Base-by-base conservation (phyloP, 2,113 vertebrate genomes). In the Argyrosomus japonicus region DNA sequence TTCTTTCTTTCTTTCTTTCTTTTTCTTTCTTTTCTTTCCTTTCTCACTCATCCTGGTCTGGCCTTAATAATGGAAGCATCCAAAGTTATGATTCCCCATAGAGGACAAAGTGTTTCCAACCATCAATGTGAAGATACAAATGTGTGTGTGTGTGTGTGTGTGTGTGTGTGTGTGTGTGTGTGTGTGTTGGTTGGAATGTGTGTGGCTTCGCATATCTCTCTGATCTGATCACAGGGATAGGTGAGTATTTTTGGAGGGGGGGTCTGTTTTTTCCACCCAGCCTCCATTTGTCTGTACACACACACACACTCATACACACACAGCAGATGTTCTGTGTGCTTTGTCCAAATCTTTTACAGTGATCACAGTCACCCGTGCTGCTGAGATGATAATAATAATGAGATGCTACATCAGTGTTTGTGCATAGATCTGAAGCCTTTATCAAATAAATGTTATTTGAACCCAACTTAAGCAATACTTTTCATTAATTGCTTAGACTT, bases 171-270 rank as follows among this genome's bases (percentile, higher is more conserved):
- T 60, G 72, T 29, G 74, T 61, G 75, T 58, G 68, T 65, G 77
- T 58, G 65, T 50, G 65, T 36, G 72, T 43, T 10, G 18, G 48
- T 60, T 54, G 61, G 81, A 85, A 89, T 88, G 80, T 68, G 69
- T 71, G 79, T 68, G 61, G 19, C 76, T 78, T 75, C 23, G 64
- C 81, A 81, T 86, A 79, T 90, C 75, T 81, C 82, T 83, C 75
- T 82, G 78, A 83, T 77, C 77, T 84, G 75, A 72, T 85, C 57
- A 45, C 51, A 75, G 54, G 69, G 45, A 65, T 64, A 74, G 83
- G 63, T 88, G 81, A 77, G 61, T 77, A 67, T 77, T 71, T 77
- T 68, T 77, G 75, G 71, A 75, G 43, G 23, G 65, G 77, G 56
- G 50, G 25, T 17, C 6, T 27, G n/a, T 78, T 81, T 75, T 82